Base-by-base conservation (phyloP, 2,888 invertebrate species). In the Cremastinae sp. region DNA sequence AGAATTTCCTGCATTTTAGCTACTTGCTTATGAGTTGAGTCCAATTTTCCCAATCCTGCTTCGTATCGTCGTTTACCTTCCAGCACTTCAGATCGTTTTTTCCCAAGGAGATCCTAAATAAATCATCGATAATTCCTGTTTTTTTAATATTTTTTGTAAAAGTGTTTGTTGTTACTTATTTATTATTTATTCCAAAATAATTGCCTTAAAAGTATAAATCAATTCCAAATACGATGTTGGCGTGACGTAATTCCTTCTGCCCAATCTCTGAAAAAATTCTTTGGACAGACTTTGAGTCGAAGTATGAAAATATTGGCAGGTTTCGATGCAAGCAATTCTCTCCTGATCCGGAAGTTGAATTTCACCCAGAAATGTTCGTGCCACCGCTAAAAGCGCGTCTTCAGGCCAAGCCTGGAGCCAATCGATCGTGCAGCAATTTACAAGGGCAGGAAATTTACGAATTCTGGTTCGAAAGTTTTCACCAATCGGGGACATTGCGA, bases 331-430 rank as follows among this genome's bases (percentile, higher is more conserved):
- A 0, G 96, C 95, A 9, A 91, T 89, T 14, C 94, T 91, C 87
- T 97, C 96, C 10, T 93, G 89, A 0, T 92, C 92, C 0, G 94
- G 93, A 58, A 98, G 90, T 80, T 97, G 94, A 28, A 97, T 93
- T 71, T 95, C 94, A 64, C 92, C 94, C 10, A 98, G 90, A 89
- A 97, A 89, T 81, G 91, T 90, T 0, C 94, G 95, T 0, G 98
- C 96, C 0, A 98, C 97, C 0, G 97, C 97, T 28, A 96, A 90
- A 28, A 98, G 89, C 0, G 98, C 98, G 90, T 98, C 98, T 83
- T 96, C 94, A 0, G 98, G 98, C 98, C 98, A 98, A 51, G 96
- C 93, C 91, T 96, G 97, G 89, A 98, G 96, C 98, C 98, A 98
- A 88, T 98, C 97, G 78, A 98, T 97, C 0, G 97, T 98, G 88